phyloP scores from a whole-genome alignment of 1,140 invertebrate genomes.

The Papilio aristodemus region DNA sequence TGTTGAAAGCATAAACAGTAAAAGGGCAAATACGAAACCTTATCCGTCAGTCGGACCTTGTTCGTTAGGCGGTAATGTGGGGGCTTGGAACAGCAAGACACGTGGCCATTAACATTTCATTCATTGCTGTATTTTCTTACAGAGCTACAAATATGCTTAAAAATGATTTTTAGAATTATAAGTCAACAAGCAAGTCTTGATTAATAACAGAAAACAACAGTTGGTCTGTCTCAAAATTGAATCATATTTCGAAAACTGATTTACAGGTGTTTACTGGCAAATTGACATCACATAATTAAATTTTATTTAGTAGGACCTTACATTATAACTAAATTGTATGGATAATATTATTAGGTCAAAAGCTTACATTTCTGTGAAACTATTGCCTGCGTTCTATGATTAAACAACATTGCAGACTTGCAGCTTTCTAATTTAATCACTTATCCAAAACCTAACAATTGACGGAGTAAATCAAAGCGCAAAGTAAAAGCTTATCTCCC shows the following conservation, averaged over 20 bases:
- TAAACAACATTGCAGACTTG: neutral
- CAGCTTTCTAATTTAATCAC: slow-evolving; percentile 18
- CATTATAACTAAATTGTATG: too few species aligned
- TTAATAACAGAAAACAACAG: neutral
- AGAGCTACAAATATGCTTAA: slow-evolving; percentile 53
- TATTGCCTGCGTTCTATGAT: neutral
- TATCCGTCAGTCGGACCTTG: slow-evolving; percentile 64
- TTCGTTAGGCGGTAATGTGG: slow-evolving; percentile 67
- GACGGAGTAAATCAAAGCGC: slow-evolving; percentile 51
- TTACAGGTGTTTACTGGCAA: neutral
- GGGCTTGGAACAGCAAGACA: slow-evolving; percentile 56
- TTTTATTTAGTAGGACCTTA: neutral
- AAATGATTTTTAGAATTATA: slow-evolving; percentile 30
- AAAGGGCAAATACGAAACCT: slow-evolving; percentile 60
- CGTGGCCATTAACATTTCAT: slow-evolving; percentile 61
- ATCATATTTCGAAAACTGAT: neutral
- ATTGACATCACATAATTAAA: too few species aligned
- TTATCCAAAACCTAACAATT: slow-evolving; percentile 41
- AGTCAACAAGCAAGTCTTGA: neutral
- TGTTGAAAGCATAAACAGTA: slow-evolving; percentile 57
- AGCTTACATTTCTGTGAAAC: neutral
- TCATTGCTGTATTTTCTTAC: slow-evolving; percentile 64
- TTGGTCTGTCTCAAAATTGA: neutral
- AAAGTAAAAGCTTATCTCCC: slow-evolving; percentile 63
- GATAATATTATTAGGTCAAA: too few species aligned